A percentile compares a stretch with the other conserved stretches of the same genome.
These are phyloP conservation scores for Rhinoptilus africanus DNA, from an alignment of 2,113 vertebrate species.

Conservation along the genomic window DNA sequence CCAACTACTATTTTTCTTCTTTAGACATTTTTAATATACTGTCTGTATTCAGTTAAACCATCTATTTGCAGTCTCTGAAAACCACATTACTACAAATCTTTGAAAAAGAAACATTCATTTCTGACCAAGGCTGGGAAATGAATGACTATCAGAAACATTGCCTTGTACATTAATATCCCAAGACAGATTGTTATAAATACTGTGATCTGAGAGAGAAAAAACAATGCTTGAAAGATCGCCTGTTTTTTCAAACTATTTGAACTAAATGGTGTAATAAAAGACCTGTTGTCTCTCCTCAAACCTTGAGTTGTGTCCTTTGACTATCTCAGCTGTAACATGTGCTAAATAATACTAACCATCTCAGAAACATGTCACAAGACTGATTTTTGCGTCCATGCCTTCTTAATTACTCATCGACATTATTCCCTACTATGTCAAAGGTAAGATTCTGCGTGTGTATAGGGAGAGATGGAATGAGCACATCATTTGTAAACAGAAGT, in stretches of 20 bases:
- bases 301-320: not conserved
- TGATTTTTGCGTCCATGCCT: not conserved
- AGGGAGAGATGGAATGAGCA: not conserved
- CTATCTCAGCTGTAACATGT: not conserved
- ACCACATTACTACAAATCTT: not conserved
- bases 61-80: not conserved
- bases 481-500: not conserved
- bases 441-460: not conserved
- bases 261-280: not conserved
- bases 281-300: not conserved
- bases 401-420: conserved; percentile 17
- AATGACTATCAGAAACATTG: not conserved
- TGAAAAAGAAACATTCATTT: conserved; percentile 17
- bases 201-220: not conserved
- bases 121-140: not conserved
- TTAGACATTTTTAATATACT: not conserved
- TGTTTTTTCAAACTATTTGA: not conserved
- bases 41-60: not conserved
- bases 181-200: conserved; percentile 4
- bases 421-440: not conserved
- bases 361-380: not conserved
- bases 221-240: conserved; percentile 1
- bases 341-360: not conserved
- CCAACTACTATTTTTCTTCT: not conserved
- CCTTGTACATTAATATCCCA: not conserved